Conservation (phyloP, 2,797 vertebrate genomes). For the Sibirionetta formosa region DNA sequence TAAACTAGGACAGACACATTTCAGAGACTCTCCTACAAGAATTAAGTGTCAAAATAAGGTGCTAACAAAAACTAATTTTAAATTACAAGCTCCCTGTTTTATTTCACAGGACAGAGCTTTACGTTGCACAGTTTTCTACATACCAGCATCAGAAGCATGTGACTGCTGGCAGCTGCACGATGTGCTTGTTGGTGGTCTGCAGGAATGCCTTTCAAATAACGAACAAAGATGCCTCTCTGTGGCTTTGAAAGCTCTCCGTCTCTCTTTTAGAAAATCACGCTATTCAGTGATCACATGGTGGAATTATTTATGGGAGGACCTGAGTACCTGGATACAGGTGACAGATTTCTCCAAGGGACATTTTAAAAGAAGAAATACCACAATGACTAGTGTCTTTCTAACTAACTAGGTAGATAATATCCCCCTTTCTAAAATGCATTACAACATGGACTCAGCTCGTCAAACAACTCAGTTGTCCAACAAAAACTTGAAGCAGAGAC, state of each 20-base stretch:
- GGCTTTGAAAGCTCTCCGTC: neutral
- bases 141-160: neutral
- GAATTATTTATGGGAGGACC: neutral
- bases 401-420: neutral
- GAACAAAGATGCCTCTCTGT: neutral
- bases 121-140: neutral
- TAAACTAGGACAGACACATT: neutral
- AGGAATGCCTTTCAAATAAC: slow-evolving; percentile 1
- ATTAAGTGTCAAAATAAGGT: neutral
- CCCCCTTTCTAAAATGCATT: slow-evolving; percentile 29
- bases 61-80: neutral
- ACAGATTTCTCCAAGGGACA: neutral
- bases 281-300: neutral
- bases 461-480: neutral
- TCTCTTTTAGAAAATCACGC: neutral
- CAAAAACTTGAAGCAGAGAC: slow-evolving; percentile 33
- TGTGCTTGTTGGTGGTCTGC: neutral
- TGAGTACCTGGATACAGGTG: neutral
- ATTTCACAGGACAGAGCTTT: neutral
- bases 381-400: neutral
- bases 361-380: neutral
- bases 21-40: neutral
- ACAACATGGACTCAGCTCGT: neutral
- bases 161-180: neutral
- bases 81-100: neutral